Base-by-base conservation (phyloP, 2,888 invertebrate genomes). In the Plebejus anna region DNA sequence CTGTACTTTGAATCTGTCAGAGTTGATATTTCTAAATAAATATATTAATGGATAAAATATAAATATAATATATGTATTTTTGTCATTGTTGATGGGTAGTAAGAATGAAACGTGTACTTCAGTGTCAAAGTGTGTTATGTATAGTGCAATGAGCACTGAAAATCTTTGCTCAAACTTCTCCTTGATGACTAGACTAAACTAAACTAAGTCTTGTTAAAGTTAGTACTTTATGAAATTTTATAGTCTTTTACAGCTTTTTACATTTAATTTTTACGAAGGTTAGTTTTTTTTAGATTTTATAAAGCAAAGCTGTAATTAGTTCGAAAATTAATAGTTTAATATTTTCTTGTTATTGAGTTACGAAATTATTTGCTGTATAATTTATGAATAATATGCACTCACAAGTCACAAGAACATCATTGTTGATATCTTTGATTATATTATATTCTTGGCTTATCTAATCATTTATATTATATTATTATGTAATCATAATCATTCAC, bases 61-160 rank as follows among this genome's bases (percentile, higher is more conserved):
- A 55, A 73, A 73, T 55, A 51, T 51, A 73, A 73, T 55, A 73
- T 55, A 73, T 73, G 73, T 73, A 73, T 73, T 73, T 73, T 73
- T 55, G 73, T 73, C 55, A 28, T 32, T 73, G 73, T 73, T 73
- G 55, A 73, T 55, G 55, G 73, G 28, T 16, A 32, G 32, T 32
- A 73, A 55, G 16, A 32, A 73, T 16, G 47, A 73, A 22, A 28
- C 22, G 42, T 51, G 51, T 55, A 55, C 13, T 72, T 72, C 72
- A 42, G 22, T 55, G 73, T 73, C 28, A 7, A 73, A 51, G 28
- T 51, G 72, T 72, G 55, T 13, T 51, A 51, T 72, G 55, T 13
- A 73, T 28, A 73, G 51, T 73, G 73, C 73, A 73, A 6, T 32
- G 32, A 73, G 73, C 55, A 73, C 73, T 32, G n/a, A 73, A 32